Evolutionary conservation across 2,888 invertebrate species (phyloP).

Genomic region (Pedicia rivosa): DNA sequence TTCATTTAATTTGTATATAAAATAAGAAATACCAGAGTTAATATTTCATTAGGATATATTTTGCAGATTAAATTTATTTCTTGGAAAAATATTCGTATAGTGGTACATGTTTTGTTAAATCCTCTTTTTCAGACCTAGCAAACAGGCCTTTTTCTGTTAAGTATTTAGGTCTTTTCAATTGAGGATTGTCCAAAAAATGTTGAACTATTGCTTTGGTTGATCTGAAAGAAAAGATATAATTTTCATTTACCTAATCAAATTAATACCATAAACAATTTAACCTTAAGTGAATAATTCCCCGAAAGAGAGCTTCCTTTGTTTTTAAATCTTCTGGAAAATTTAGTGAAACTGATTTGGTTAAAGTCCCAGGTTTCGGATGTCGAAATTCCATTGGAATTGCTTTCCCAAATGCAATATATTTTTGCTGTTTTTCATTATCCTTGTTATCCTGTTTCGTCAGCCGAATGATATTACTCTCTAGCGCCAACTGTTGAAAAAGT

Average conservation of each 20-base stretch:
- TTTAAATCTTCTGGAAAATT: conserved; percentile 24
- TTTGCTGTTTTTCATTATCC: conserved; percentile 11
- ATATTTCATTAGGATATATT: too few species aligned
- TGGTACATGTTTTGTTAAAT: conserved; percentile 14
- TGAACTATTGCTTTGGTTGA: conserved; percentile 23
- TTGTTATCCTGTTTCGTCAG: conserved; percentile 17
- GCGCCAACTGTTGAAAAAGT: conserved; percentile 8
- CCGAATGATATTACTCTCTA: conserved; percentile 25
- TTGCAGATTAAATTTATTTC: too few species aligned
- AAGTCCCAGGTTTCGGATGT: conserved; percentile 19
- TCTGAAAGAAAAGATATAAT: conserved; percentile 10
- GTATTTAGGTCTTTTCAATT: conserved; percentile 21
- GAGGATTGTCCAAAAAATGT: conserved; percentile 21
- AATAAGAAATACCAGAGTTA: too few species aligned
- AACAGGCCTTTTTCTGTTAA: conserved; percentile 21
- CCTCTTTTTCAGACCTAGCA: conserved; percentile 12
- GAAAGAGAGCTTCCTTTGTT: conserved; percentile 24
- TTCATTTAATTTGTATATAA: too few species aligned
- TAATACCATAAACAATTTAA: neutral
- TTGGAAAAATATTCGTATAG: conserved; percentile 18
- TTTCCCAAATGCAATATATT: conserved; percentile 25
- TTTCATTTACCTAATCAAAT: neutral
- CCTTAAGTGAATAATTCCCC: conserved; percentile 26
- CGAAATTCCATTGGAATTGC: conserved; percentile 23
- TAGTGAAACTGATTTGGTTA: too few species aligned